A percentile compares a stretch with the other conserved stretches of the same genome.
These are phyloP conservation scores for Mugil cephalus DNA, from an alignment of 2,113 vertebrate genomes.

Conservation along the genomic window DNA sequence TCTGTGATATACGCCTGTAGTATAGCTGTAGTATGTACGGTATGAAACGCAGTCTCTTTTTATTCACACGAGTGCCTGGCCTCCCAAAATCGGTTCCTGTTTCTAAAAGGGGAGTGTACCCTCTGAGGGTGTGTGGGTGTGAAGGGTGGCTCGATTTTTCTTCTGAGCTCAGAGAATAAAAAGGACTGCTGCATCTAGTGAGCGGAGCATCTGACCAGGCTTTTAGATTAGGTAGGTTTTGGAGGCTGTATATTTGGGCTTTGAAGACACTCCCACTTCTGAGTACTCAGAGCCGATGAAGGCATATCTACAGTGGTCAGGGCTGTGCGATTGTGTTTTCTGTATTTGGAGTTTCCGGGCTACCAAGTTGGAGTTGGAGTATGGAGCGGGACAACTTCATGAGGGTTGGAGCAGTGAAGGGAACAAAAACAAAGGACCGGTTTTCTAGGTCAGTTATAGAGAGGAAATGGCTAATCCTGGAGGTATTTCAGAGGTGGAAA, in stretches of 20 bases:
- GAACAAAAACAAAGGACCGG: conserved; percentile 44
- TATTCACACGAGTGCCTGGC: too few relatives aligned
- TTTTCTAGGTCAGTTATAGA: conserved; percentile 74
- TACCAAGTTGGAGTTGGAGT: conserved; percentile 33
- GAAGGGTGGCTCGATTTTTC: neutral
- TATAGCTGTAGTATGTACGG: neutral
- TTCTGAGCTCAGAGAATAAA: conserved; percentile 25
- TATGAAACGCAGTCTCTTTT: neutral
- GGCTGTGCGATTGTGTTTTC: conserved; percentile 53
- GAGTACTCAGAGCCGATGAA: conserved; percentile 11
- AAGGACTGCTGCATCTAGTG: neutral
- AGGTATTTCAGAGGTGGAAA: conserved; percentile 59
- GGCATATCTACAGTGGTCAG: conserved; percentile 47
- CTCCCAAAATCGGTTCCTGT: conserved; percentile 20
- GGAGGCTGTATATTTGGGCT: conserved; percentile 4
- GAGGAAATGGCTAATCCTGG: conserved; percentile 57
- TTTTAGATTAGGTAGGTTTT: conserved; percentile 25
- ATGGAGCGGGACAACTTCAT: conserved; percentile 31
- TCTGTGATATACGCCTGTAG: neutral
- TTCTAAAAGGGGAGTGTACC: conserved; percentile 15
- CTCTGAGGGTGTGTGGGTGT: conserved; percentile 13
- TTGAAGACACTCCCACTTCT: conserved; percentile 14
- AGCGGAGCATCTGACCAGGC: neutral
- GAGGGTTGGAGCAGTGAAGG: conserved; percentile 44
- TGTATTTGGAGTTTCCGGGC: conserved; percentile 60